Conservation (phyloP, 2,888 invertebrate genomes). For the Acrocera orbiculus region DNA sequence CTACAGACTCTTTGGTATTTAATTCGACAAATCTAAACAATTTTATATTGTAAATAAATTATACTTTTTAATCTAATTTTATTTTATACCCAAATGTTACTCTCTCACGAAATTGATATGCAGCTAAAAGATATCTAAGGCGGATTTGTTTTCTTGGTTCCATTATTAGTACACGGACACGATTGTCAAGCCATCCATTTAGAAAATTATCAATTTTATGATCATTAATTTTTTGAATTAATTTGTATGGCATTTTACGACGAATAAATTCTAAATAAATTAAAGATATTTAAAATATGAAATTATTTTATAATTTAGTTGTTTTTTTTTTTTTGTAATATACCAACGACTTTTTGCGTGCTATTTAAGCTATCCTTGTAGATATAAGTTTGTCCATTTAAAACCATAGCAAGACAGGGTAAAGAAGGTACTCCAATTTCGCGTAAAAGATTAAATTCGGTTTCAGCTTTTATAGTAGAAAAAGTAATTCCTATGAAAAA, state of each 20-base stretch:
- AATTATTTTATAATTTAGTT: not conserved
- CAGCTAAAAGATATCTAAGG: conserved; percentile 71
- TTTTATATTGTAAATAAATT: not conserved
- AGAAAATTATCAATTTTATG: conserved; percentile 60
- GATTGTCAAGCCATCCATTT: conserved; percentile 80
- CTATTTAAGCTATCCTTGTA: conserved; percentile 70
- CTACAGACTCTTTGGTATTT: conserved; percentile 40
- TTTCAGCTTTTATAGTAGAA: conserved; percentile 69
- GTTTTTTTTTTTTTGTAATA: conserved; percentile 4
- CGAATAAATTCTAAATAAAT: conserved; percentile 59
- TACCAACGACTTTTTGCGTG: conserved; percentile 63
- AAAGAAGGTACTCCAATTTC: conserved; percentile 64
- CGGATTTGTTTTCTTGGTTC: conserved; percentile 59
- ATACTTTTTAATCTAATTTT: not conserved
- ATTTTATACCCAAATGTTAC: conserved; percentile 66
- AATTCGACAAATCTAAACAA: conserved; percentile 47
- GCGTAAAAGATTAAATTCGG: conserved; percentile 58
- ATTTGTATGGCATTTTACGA: conserved; percentile 66
- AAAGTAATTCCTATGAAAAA: conserved; percentile 39
- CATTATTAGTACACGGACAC: conserved; percentile 76
- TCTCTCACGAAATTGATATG: conserved; percentile 68
- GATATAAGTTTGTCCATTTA: conserved; percentile 69
- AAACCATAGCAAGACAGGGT: conserved; percentile 61
- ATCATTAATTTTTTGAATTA: conserved; percentile 53
- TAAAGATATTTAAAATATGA: not conserved